phyloP scores from a whole-genome alignment of 2,888 invertebrate genomes.

The Nyleta sp. region DNA sequence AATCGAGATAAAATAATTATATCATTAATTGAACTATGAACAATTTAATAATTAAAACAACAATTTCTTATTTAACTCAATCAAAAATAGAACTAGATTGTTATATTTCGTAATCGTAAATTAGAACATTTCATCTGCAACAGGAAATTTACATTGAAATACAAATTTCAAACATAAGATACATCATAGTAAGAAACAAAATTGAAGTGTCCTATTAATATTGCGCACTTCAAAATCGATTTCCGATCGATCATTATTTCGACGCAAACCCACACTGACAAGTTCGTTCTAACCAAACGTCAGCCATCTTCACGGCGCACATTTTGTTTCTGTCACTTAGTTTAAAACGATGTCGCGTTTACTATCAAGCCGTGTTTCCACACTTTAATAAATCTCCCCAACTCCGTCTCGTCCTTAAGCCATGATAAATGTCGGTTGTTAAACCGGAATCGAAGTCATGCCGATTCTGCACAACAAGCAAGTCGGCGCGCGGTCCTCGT shows the following conservation, averaged over 20 bases:
- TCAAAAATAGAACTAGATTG: not conserved
- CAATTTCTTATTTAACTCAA: too few species aligned
- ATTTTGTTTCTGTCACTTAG: conserved; percentile 56
- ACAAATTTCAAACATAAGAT: too few species aligned
- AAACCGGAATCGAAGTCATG: conserved; percentile 19
- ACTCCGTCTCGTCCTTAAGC: not conserved
- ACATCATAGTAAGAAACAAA: too few species aligned
- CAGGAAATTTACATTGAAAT: too few species aligned
- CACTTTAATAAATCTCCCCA: conserved; percentile 1
- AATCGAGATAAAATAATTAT: too few species aligned
- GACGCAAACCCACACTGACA: not conserved
- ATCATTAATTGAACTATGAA: too few species aligned
- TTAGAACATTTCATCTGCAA: too few species aligned
- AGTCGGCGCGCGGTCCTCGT: conserved; percentile 22
- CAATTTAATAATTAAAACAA: too few species aligned
- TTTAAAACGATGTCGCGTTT: conserved; percentile 47
- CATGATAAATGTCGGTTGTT: too few species aligned
- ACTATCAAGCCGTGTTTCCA: conserved; percentile 3
- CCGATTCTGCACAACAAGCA: conserved; percentile 37
- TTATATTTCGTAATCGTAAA: too few species aligned
- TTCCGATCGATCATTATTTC: too few species aligned
- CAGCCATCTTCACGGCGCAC: conserved; percentile 25
- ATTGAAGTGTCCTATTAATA: too few species aligned
- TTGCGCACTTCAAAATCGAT: not conserved
- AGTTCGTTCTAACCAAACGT: conserved; percentile 18